Base-by-base conservation (phyloP, 2,113 vertebrate genomes). In the Meles meles region DNA sequence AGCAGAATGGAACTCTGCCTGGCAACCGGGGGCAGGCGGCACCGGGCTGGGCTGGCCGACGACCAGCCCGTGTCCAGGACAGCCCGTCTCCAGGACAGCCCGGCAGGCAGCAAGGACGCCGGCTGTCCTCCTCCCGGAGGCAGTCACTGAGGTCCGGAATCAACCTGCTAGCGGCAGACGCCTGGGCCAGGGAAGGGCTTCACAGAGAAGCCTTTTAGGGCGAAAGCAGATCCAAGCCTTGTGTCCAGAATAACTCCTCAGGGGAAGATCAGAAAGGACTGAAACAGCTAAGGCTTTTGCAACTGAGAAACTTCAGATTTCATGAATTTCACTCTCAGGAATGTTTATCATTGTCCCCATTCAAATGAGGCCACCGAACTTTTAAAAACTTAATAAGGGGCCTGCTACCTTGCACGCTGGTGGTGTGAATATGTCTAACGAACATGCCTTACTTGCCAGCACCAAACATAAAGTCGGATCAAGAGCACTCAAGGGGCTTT, bases 1-100 rank as follows among this genome's bases (percentile, higher is more conserved):
- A 0, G 29, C 49, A 7, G 81, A 87, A 63, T 6, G 29, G 77
- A 57, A 15, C 80, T 10, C 31, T 4, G 0, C 94, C 85, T 7
- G 0, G 93, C 39, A 76, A 25, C 79, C 1, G 17, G 74, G 47
- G 42, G 18, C 15, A 3, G 85, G 52, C 88, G 17, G 80, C 17
- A 20, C 57, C 0, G 0, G 61, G 65, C 65, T 0, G 5, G 4
- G 15, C 42, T 96, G 80, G 87, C 76, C 0, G 0, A 13, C 76
- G 57, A 76, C 57, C 96, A 88, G 92, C 39, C 81, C 39, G 39
- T 37, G 65, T 89, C 23, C 6, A 3, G 44, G 80, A 93, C 49
- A 42, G 49, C 87, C 39, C 1, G 1, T 39, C 37, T 94, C 55
- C 27, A 39, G 61, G 74, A 86, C 88, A 82, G 79, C 25, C 47